These are phyloP conservation scores for Mnemiopsis leidyi DNA, from an alignment of 37 sponge, comb jelly and placozoan genomes.

Conservation along the genomic window DNA sequence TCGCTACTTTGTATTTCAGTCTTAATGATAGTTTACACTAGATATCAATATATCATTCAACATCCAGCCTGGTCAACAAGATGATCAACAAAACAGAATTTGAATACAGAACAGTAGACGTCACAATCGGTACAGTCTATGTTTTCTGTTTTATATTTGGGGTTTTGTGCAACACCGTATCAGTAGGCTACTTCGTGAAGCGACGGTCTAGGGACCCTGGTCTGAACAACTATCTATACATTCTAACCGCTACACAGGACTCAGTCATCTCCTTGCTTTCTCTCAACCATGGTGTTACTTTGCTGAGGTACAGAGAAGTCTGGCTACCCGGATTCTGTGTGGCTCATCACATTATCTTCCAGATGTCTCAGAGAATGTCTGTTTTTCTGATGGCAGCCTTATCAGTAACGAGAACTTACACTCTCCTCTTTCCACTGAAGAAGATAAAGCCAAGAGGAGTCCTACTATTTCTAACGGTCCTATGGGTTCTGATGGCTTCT, in stretches of 20 bases:
- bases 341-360: constrained; percentile 2
- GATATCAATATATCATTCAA: too few species aligned
- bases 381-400: background rate
- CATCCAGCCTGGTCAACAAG: too few species aligned
- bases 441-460: background rate
- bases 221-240: background rate
- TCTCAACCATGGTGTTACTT: background rate
- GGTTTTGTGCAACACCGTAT: background rate
- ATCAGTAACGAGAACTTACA: background rate
- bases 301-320: background rate
- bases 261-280: background rate
- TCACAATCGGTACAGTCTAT: background rate
- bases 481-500: background rate
- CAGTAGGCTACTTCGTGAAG: background rate
- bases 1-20: too few species aligned
- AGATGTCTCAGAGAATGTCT: constrained; percentile 31
- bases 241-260: background rate
- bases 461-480: background rate
- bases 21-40: too few species aligned
- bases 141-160: background rate
- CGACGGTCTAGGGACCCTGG: background rate
- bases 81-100: background rate
- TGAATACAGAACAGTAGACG: background rate
- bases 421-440: background rate
- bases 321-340: background rate